Conservation (phyloP, 2,113 vertebrate species). For the Gulo gulo region DNA sequence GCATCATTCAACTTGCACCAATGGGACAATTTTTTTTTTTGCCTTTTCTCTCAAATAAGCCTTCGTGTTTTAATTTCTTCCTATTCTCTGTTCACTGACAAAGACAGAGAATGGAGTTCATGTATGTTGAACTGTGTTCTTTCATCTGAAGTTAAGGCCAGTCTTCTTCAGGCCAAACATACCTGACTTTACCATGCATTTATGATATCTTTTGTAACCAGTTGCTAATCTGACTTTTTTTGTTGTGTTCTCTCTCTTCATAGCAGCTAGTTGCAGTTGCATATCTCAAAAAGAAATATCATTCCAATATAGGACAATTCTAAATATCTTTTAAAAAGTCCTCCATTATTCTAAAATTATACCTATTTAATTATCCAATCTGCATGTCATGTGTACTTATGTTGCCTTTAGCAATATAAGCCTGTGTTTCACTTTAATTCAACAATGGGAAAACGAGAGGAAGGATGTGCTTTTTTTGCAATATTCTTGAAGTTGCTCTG, state of each 20-base stretch:
- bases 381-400: background rate
- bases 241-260: conserved; percentile 27
- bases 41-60: background rate
- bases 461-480: conserved; percentile 26
- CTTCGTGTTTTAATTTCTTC: conserved; percentile 28
- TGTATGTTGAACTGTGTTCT: background rate
- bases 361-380: conserved; percentile 30
- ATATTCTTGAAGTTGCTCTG: conserved; percentile 49
- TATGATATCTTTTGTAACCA: background rate
- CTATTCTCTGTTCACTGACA: background rate
- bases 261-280: background rate
- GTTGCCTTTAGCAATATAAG: conserved; percentile 24
- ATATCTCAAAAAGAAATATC: conserved; percentile 22
- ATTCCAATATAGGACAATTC: conserved; percentile 22
- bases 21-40: background rate
- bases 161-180: background rate
- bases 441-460: background rate
- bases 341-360: conserved; percentile 41
- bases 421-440: conserved; percentile 53
- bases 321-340: conserved; percentile 30
- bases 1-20: conserved; percentile 1
- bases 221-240: conserved; percentile 11
- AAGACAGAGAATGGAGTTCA: background rate
- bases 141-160: conserved; percentile 9
- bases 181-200: background rate